Conservation (phyloP, 2,888 invertebrate genomes). For the Lathronympha strigana region DNA sequence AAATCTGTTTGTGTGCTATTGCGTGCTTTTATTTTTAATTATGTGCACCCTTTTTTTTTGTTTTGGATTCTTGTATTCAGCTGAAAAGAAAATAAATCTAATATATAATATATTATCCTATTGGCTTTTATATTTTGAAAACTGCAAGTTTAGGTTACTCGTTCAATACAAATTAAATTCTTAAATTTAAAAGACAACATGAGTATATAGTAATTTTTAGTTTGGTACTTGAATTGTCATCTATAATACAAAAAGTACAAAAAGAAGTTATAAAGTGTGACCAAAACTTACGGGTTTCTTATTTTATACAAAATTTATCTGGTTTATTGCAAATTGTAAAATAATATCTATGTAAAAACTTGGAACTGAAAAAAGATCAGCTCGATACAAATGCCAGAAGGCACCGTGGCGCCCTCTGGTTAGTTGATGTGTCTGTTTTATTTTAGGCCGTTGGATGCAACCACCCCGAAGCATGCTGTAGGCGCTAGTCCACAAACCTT, state of each 20-base stretch:
- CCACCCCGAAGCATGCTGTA: slow-evolving; percentile 83
- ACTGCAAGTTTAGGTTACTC: slow-evolving; percentile 21
- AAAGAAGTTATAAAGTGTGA: neutral
- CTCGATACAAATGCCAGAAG: slow-evolving; percentile 57
- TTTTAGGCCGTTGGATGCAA: slow-evolving; percentile 87
- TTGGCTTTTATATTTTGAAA: slow-evolving; percentile 26
- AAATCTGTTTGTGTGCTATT: slow-evolving; percentile 27
- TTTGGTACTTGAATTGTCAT: too few species aligned
- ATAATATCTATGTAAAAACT: slow-evolving; percentile 6
- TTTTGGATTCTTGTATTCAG: slow-evolving; percentile 47
- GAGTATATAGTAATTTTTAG: too few species aligned
- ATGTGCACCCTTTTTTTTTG: slow-evolving; percentile 37
- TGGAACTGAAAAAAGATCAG: slow-evolving; percentile 42
- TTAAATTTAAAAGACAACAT: neutral
- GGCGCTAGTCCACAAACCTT: slow-evolving; percentile 84
- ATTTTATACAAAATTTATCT: slow-evolving; percentile 11
- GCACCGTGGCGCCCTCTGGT: slow-evolving; percentile 61
- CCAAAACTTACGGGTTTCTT: slow-evolving; percentile 26
- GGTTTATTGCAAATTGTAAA: neutral
- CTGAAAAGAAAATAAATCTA: slow-evolving; percentile 28
- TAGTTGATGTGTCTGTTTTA: slow-evolving; percentile 79
- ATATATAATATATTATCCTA: slow-evolving; percentile 6
- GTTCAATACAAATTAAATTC: neutral
- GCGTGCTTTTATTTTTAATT: slow-evolving; percentile 44
- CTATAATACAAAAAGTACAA: neutral